A percentile compares a stretch with the other conserved stretches of the same genome.
Conservation (phyloP, 2,888 invertebrate genomes). For the Augiades crinisus region DNA sequence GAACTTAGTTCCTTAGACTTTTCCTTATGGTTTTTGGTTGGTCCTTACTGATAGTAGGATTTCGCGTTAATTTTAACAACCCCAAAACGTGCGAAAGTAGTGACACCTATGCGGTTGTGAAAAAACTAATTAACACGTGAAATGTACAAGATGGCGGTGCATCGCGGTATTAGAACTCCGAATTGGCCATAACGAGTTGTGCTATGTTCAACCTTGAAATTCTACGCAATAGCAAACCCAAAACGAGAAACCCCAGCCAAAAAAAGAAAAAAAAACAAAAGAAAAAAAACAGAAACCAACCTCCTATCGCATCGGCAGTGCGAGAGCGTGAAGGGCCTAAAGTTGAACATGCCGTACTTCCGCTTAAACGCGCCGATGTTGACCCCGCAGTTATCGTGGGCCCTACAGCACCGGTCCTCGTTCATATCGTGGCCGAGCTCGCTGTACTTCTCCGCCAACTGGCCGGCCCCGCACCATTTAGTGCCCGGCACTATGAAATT, state of each 20-base stretch:
- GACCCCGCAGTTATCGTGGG: slow-evolving; percentile 86
- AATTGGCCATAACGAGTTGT: too few relatives aligned
- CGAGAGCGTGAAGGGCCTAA: slow-evolving; percentile 86
- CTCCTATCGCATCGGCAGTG: slow-evolving; percentile 90
- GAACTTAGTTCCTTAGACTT: too few relatives aligned
- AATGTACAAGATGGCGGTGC: too few relatives aligned
- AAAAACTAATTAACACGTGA: too few relatives aligned
- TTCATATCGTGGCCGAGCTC: slow-evolving; percentile 78
- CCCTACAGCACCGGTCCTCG: slow-evolving; percentile 87
- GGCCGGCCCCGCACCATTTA: slow-evolving; percentile 87
- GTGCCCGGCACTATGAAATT: slow-evolving; percentile 85
- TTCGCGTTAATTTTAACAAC: too few relatives aligned
- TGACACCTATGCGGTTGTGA: too few relatives aligned
- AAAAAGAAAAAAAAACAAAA: slow-evolving; percentile 34
- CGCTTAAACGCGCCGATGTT: slow-evolving; percentile 83
- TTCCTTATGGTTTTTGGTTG: too few relatives aligned
- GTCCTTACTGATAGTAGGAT: too few relatives aligned
- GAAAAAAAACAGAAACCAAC: slow-evolving; percentile 73
- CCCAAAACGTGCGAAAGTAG: too few relatives aligned
- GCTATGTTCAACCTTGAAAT: too few relatives aligned
- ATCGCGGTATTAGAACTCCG: too few relatives aligned
- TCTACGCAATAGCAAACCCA: neutral
- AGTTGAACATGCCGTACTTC: slow-evolving; percentile 85
- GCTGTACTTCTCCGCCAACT: slow-evolving; percentile 80
- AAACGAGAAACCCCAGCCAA: slow-evolving; percentile 25